These are phyloP conservation scores for Ardeotis arabs DNA, from an alignment of 2,113 vertebrate species.

Conservation along the genomic window DNA sequence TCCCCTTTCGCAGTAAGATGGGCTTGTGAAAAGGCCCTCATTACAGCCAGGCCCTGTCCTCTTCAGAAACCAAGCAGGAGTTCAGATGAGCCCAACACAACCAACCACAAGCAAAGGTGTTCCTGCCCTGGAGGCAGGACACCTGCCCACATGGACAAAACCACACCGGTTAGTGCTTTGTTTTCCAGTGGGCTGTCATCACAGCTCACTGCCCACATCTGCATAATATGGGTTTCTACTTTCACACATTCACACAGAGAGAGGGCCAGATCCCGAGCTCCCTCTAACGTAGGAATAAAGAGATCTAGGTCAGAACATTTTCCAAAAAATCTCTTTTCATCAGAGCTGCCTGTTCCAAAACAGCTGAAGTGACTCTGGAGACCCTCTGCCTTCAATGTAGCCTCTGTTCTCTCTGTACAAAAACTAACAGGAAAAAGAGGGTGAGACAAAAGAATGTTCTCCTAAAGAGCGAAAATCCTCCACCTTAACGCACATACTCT, in stretches of 20 bases:
- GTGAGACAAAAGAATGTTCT: background rate
- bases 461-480: background rate
- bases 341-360: background rate
- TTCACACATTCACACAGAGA: background rate
- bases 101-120: background rate
- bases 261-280: background rate
- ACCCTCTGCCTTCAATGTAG: background rate
- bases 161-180: background rate
- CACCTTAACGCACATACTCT: background rate
- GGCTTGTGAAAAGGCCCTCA: background rate
- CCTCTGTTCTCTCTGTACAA: background rate
- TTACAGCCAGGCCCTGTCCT: background rate
- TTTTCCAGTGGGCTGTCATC: background rate
- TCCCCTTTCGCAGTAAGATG: fast-evolving
- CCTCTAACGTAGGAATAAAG: background rate
- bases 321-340: background rate
- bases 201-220: background rate
- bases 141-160: background rate
- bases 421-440: background rate
- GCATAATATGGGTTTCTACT: background rate
- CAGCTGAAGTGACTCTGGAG: background rate
- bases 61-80: background rate
- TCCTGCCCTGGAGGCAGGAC: background rate
- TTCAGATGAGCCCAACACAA: background rate
- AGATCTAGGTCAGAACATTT: background rate